Percentiles rank a stretch among this genome's conserved stretches.
Conservation (phyloP, 2,888 invertebrate species). For the Synergus laeviventris region DNA sequence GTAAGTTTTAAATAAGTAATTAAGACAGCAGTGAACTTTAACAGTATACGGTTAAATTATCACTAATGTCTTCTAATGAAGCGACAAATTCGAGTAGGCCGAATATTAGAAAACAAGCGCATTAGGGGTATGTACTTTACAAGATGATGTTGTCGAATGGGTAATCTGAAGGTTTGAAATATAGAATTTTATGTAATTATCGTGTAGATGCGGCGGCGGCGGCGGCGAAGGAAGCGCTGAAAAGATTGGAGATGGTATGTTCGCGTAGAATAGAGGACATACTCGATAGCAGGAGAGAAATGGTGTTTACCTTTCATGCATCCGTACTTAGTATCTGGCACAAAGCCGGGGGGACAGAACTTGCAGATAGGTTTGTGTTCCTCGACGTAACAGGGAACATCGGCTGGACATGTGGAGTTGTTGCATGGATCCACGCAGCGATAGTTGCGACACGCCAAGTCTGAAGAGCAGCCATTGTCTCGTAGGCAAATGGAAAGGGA, state of each 20-base stretch:
- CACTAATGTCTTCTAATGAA: neutral
- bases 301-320: constrained; percentile 94
- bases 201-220: constrained; percentile 17
- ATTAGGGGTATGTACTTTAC: constrained; percentile 4
- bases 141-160: constrained; percentile 25
- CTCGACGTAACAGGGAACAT: constrained; percentile 94
- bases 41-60: neutral
- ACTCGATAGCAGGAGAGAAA: constrained; percentile 62
- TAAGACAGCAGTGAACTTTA: neutral
- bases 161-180: constrained; percentile 20
- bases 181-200: constrained; percentile 5
- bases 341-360: constrained; percentile 96
- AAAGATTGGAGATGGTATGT: constrained; percentile 39
- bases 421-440: constrained; percentile 94
- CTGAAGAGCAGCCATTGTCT: constrained; percentile 91
- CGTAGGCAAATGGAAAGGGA: constrained; percentile 91
- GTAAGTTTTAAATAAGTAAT: neutral
- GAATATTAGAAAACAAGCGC: constrained; percentile 13
- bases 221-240: constrained; percentile 32
- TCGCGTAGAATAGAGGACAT: constrained; percentile 40
- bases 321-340: constrained; percentile 94
- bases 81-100: neutral
- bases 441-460: constrained; percentile 91
- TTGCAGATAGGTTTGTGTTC: constrained; percentile 97
- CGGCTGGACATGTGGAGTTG: constrained; percentile 88